Evolutionary conservation across 2,888 invertebrate species (phyloP).

Genomic region (Euphydryas editha): DNA sequence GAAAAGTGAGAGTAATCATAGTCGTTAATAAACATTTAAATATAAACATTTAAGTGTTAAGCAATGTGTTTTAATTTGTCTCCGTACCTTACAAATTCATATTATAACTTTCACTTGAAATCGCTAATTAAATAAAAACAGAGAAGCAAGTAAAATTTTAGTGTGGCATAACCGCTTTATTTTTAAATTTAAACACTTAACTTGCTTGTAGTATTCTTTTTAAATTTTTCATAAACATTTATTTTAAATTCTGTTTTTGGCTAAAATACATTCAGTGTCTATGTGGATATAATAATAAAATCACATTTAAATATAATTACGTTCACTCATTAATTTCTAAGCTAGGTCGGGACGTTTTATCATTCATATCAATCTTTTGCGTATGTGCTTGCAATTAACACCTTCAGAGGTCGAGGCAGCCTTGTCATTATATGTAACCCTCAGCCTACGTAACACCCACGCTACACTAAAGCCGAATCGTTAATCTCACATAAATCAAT

Average conservation of each 20-base stretch:
- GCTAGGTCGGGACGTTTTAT: neutral
- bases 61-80: neutral
- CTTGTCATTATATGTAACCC: slow-evolving; percentile 54
- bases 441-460: slow-evolving; percentile 60
- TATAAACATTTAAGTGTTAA: neutral
- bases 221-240: too few relatives aligned
- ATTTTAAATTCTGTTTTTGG: too few relatives aligned
- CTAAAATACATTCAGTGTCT: too few relatives aligned
- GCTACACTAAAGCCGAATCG: slow-evolving; percentile 44
- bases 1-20: slow-evolving; percentile 5
- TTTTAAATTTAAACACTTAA: too few relatives aligned
- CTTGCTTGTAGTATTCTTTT: too few relatives aligned
- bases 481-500: slow-evolving; percentile 58
- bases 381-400: slow-evolving; percentile 60
- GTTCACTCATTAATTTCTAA: neutral
- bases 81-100: neutral
- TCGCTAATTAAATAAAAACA: neutral
- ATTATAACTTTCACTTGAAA: neutral
- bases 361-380: slow-evolving; percentile 37
- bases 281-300: too few relatives aligned
- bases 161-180: too few relatives aligned
- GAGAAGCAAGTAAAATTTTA: neutral
- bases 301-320: neutral
- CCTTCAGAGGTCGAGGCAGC: slow-evolving; percentile 57
- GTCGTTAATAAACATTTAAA: slow-evolving; percentile 5